Evolutionary conservation across 2,113 vertebrate species (phyloP).

Genomic region (Gobiocypris rarus): DNA sequence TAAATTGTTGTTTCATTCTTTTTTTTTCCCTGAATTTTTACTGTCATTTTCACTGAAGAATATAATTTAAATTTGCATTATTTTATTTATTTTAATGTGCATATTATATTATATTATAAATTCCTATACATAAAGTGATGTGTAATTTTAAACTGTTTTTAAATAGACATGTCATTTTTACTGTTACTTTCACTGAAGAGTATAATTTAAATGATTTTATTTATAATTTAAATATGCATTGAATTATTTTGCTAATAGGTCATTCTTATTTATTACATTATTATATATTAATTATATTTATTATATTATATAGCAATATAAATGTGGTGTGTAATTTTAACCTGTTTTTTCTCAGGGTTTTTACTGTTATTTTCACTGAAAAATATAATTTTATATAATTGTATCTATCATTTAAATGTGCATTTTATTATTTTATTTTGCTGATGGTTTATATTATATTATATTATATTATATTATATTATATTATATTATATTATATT

Average conservation of each 20-base stretch:
- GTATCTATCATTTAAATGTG: background rate
- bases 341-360: too few species aligned
- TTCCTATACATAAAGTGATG: too few species aligned
- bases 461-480: background rate
- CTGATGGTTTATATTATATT: background rate
- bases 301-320: background rate
- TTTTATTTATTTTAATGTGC: too few species aligned
- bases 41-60: conserved; percentile 6
- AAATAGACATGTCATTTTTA: too few species aligned
- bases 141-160: too few species aligned
- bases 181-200: too few species aligned
- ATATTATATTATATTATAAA: too few species aligned
- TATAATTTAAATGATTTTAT: too few species aligned
- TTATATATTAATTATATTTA: background rate
- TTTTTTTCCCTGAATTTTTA: too few species aligned
- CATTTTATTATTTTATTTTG: background rate
- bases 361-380: background rate
- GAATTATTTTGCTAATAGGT: too few species aligned
- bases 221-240: too few species aligned
- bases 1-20: too few species aligned
- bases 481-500: background rate
- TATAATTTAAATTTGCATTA: background rate
- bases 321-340: background rate
- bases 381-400: background rate
- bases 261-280: background rate